Evolutionary conservation across 2,888 invertebrate species (phyloP), one percentile per base, ranked within the genome.

Genomic region (Leptogaster cylindrica): DNA sequence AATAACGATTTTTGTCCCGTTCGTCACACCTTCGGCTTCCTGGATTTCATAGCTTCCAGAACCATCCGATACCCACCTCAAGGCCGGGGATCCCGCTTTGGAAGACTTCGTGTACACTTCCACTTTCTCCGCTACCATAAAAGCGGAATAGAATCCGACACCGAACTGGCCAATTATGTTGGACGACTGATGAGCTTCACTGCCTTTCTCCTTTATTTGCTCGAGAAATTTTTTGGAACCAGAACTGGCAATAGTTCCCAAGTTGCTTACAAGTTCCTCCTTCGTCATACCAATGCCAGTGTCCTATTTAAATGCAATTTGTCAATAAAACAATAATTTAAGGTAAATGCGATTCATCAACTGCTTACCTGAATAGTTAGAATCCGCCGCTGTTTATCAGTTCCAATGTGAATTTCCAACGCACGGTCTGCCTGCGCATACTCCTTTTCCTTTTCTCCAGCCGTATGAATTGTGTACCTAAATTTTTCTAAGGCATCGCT

Each of bases 401-500:
- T 93, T 2, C 85, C 87, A 50, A 97, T 89, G 77, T 90, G 90
- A 72, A 97, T 95, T 83, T 97, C 95, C 65, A 96, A 83, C 3
- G 88, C 79, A 65, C 89, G 83, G 72, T 91, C 91, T 5, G 83
- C 80, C 36, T 85, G 83, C 41, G 83, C 82, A 51, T 88, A 78
- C 51, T 84, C 78, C 27, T 79, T 81, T 20, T 82, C 79, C 20
- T 85, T 83, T 2, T 84, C 82, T 7, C 82, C 82, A 3, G 85
- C 83, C 1, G 78, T 75, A n/a, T 81, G 77, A 12, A 88, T 85
- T 10, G 90, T 77, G 76, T 95, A 96, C 1, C 96, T 84, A 72
- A 97, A 88, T 80, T 97, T 98, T 79, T 98, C 97, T 69, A 98
- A 82, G 10, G 97, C 97, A 86, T 98, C 97, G 79, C 95, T 97